Conservation (phyloP, 23 tunicate species). For the Halocynthia aurantium region DNA sequence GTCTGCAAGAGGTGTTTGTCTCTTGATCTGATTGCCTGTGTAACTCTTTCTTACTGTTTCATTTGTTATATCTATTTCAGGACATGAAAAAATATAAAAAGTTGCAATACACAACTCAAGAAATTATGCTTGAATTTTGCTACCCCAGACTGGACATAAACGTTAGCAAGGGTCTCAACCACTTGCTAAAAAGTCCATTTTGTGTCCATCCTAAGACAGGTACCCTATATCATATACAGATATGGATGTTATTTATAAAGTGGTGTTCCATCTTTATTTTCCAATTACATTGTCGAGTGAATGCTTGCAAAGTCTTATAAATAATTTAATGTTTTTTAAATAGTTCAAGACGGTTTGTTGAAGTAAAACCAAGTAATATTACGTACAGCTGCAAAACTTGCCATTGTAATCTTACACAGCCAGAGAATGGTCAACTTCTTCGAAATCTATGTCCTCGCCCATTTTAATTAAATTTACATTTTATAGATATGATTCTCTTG, state of each 20-base stretch:
- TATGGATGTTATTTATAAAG: no score
- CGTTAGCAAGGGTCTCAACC: slow-evolving; percentile 92
- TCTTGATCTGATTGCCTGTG: no score
- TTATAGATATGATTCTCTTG: neutral
- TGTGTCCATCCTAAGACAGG: slow-evolving; percentile 95
- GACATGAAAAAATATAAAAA: slow-evolving; percentile 62
- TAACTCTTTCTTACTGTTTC: no score
- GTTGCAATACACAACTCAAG: slow-evolving; percentile 32
- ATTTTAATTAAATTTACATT: slow-evolving; percentile 2
- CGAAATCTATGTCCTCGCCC: no score
- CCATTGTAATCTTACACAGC: neutral
- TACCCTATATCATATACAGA: neutral
- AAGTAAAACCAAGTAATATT: neutral
- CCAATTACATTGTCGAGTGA: no score
- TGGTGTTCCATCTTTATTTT: no score
- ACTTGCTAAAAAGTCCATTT: slow-evolving; percentile 96
- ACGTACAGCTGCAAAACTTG: neutral
- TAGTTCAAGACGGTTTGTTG: no score
- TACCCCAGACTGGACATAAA: slow-evolving; percentile 95
- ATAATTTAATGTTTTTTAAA: no score
- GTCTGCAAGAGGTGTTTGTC: slow-evolving; percentile 23
- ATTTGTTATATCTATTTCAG: neutral
- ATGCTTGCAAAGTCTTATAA: no score
- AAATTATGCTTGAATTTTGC: slow-evolving; percentile 88
- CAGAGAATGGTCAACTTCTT: neutral